Percentiles rank a stretch among this genome's conserved stretches.
Conservation (phyloP, 2,888 invertebrate genomes). For the Lasioglossum figueresi region DNA sequence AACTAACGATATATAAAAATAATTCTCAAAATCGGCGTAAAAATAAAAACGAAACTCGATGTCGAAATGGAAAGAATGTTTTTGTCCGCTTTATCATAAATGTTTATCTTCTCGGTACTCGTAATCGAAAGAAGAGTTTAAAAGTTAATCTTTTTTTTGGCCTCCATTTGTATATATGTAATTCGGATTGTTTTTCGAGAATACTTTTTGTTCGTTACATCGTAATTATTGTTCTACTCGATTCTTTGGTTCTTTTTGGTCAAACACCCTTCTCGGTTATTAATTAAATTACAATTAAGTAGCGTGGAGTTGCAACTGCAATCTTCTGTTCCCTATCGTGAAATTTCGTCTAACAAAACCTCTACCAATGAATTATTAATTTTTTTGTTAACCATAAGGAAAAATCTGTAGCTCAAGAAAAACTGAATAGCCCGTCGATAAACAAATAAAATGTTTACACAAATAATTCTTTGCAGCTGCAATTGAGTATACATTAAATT, state of each 20-base stretch:
- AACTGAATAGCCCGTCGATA: neutral
- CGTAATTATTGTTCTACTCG: slow-evolving; percentile 53
- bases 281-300: slow-evolving; percentile 37
- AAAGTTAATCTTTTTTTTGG: slow-evolving; percentile 17
- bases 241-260: slow-evolving; percentile 61
- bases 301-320: slow-evolving; percentile 36
- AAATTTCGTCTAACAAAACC: neutral
- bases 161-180: slow-evolving; percentile 16
- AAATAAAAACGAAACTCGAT: slow-evolving; percentile 21
- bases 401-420: neutral
- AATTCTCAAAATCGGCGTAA: slow-evolving; percentile 38
- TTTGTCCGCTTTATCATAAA: neutral
- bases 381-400: neutral
- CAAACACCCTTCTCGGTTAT: slow-evolving; percentile 36
- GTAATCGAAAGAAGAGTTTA: neutral
- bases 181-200: slow-evolving; percentile 36
- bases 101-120: neutral
- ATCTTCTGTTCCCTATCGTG: neutral
- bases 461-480: neutral
- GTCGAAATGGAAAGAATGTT: slow-evolving; percentile 7
- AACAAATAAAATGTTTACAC: neutral
- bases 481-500: slow-evolving; percentile 16
- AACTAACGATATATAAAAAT: slow-evolving; percentile 71
- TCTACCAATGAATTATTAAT: neutral
- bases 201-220: slow-evolving; percentile 20